Base-by-base conservation (phyloP, 2,888 invertebrate species). In the Drosophila mimica region DNA sequence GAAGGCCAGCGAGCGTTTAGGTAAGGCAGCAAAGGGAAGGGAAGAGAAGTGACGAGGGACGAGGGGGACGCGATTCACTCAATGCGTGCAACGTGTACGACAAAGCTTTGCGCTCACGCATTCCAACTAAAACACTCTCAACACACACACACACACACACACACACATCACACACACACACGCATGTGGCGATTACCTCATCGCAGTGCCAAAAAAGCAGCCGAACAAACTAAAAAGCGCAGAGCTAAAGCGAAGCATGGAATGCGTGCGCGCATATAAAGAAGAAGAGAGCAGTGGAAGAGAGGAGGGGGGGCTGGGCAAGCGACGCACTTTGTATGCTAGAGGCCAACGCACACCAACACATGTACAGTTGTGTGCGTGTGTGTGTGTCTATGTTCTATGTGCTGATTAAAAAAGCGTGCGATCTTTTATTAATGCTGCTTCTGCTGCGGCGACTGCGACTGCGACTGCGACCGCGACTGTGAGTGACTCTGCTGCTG, bases 141-240 rank as follows among this genome's bases (percentile, higher is more conserved):
- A 11, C 20, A 68, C 52, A 58, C 53, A 66, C 63, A 48, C 49
- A 25, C n/a, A n/a, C n/a, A 40, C 46, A 28, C 48, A 65, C 67
- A 43, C 65, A 66, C 63, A 48, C 49, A 25, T 25, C 25, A 48
- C 65, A 65, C 30, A 31, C 8, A 28, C 70, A 70, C 54, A 80
- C 82, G 72, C 74, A 80, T 82, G 74, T 79, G 65, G 82, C 72
- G 88, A 88, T 87, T 87, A 87, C 87, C 88, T 87, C 87, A 87
- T 87, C 86, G 88, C 85, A 79, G 84, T 78, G 68, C 51, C 57
- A 64, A 72, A 74, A 74, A 62, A 49, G 73, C 67, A 76, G 62
- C 13, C 65, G 63, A 52, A 52, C 65, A 36, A 74, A 76, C 36
- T 62, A 38, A 58, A 81, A 78, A 78, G 64, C 70, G 75, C 67